Percentiles rank a stretch among this genome's conserved stretches.
Evolutionary conservation across 2,888 invertebrate genomes (phyloP).

Genomic region (Caenorhabditis japonica): DNA sequence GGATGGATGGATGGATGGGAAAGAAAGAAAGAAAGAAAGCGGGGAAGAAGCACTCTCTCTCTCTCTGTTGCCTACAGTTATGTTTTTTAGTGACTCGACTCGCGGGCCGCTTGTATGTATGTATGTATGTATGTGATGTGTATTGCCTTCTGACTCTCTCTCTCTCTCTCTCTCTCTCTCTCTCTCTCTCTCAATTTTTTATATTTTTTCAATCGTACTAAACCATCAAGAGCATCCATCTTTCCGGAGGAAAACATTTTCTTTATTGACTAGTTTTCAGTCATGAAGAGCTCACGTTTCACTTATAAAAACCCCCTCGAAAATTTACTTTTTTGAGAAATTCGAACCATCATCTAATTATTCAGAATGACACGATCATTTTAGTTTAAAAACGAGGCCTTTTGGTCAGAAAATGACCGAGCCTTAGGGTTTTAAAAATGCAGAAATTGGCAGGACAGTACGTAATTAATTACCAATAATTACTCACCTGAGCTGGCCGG

Average conservation of each 20-base stretch:
- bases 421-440: too few relatives aligned
- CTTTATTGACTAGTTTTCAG: too few relatives aligned
- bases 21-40: constrained; percentile 2
- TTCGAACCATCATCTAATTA: too few relatives aligned
- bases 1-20: background rate
- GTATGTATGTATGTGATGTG: constrained; percentile 22
- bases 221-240: constrained; percentile 19
- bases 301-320: too few relatives aligned
- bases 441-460: too few relatives aligned
- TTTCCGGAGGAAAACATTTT: constrained; percentile 3
- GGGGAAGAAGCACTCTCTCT: constrained; percentile 16
- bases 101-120: constrained; percentile 19
- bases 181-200: too few relatives aligned
- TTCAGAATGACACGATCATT: too few relatives aligned
- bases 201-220: constrained; percentile 28
- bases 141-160: constrained; percentile 39
- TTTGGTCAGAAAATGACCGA: too few relatives aligned
- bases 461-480: constrained; percentile 1
- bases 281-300: too few relatives aligned
- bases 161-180: too few relatives aligned
- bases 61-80: constrained; percentile 36
- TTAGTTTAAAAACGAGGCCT: too few relatives aligned
- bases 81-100: constrained; percentile 50
- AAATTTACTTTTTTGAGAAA: too few relatives aligned
- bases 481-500: constrained; percentile 44